Conservation (phyloP, 2,888 invertebrate species). For the Zonitis immaculata region DNA sequence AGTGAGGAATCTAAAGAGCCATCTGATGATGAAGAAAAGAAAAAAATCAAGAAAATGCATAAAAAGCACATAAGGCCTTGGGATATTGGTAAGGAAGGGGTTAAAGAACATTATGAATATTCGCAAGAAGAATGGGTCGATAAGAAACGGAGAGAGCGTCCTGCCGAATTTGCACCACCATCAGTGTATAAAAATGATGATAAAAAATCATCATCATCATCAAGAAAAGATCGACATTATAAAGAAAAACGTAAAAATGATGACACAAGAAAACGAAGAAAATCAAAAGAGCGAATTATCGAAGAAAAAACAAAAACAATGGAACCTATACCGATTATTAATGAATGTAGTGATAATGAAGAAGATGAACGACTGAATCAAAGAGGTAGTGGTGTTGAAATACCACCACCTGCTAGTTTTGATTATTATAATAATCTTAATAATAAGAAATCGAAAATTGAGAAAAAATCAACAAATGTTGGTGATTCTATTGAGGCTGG, state of each 20-base stretch:
- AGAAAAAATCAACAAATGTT: slow-evolving; percentile 34
- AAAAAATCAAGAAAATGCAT: slow-evolving; percentile 51
- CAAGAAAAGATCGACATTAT: background rate
- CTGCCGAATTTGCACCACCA: slow-evolving; percentile 75
- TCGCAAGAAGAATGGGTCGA: slow-evolving; percentile 74
- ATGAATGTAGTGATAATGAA: slow-evolving; percentile 30
- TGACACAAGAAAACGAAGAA: slow-evolving; percentile 19
- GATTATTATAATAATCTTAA: slow-evolving; percentile 60
- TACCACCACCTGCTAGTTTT: slow-evolving; percentile 63
- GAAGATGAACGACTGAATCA: slow-evolving; percentile 18
- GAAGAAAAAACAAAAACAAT: slow-evolving; percentile 19
- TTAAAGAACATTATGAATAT: slow-evolving; percentile 54
- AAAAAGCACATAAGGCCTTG: slow-evolving; percentile 62
- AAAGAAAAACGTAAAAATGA: background rate
- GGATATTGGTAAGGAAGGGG: slow-evolving; percentile 67
- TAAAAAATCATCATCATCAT: slow-evolving; percentile 9
- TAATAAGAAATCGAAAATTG: slow-evolving; percentile 23
- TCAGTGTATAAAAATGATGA: slow-evolving; percentile 26
- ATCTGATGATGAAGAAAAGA: slow-evolving; percentile 47
- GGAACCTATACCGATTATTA: slow-evolving; percentile 30
- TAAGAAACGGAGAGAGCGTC: slow-evolving; percentile 67
- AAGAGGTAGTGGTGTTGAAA: slow-evolving; percentile 49
- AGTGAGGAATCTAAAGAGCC: slow-evolving; percentile 22
- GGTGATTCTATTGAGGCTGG: slow-evolving; percentile 55
- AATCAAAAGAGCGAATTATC: slow-evolving; percentile 24